These are phyloP conservation scores for Nudaria mundana DNA, from an alignment of 2,888 invertebrate genomes.

Conservation along the genomic window DNA sequence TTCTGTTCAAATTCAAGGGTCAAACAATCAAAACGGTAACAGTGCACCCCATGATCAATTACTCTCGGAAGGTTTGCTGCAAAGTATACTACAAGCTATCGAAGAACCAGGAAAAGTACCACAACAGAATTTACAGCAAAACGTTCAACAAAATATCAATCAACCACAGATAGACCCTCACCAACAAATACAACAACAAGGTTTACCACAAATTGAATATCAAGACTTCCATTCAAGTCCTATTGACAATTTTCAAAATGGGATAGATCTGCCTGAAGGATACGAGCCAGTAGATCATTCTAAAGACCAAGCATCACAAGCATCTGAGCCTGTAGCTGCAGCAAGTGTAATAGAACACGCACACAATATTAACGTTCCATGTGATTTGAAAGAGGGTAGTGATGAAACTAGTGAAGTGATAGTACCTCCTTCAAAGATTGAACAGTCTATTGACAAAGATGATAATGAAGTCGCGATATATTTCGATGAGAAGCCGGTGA, in stretches of 20 bases:
- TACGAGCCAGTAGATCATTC: slow-evolving; percentile 67
- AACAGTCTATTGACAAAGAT: slow-evolving; percentile 62
- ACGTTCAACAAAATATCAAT: slow-evolving; percentile 4
- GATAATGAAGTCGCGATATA: slow-evolving; percentile 83
- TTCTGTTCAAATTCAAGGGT: slow-evolving; percentile 88
- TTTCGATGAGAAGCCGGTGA: slow-evolving; percentile 67
- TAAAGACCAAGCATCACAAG: slow-evolving; percentile 56
- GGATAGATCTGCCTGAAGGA: slow-evolving; percentile 62
- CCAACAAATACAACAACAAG: slow-evolving; percentile 12
- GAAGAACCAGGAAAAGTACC: slow-evolving; percentile 81
- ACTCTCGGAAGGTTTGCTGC: slow-evolving; percentile 88
- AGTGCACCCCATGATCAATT: slow-evolving; percentile 87
- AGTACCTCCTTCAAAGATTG: slow-evolving; percentile 54
- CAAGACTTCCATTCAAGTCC: slow-evolving; percentile 21
- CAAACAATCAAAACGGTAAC: slow-evolving; percentile 71
- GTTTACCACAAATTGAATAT: slow-evolving; percentile 13
- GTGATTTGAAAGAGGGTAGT: slow-evolving; percentile 66
- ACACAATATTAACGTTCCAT: slow-evolving; percentile 52
- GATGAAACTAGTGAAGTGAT: slow-evolving; percentile 67
- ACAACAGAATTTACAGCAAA: slow-evolving; percentile 19
- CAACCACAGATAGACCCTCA: slow-evolving; percentile 10
- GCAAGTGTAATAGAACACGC: slow-evolving; percentile 37
- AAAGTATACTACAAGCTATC: slow-evolving; percentile 90
- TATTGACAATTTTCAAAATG: slow-evolving; percentile 41
- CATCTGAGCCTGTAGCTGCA: slow-evolving; percentile 40